phyloP scores from a whole-genome alignment of 2,888 invertebrate species.

The Hydrotaea cyrtoneurina region DNA sequence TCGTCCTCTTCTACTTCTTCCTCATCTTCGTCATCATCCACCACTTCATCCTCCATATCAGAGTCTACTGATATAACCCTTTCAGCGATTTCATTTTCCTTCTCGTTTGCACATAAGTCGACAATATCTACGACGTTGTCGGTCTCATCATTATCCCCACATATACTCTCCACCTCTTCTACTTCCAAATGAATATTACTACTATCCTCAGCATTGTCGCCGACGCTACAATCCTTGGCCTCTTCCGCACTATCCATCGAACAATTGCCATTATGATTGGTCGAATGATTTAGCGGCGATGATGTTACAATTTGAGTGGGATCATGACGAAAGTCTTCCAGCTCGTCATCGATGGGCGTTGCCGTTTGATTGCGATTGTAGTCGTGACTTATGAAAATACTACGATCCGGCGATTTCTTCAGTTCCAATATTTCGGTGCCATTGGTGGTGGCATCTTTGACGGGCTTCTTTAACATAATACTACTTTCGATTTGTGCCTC shows the following conservation, averaged over 20 bases:
- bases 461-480: constrained; percentile 70
- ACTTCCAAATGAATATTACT: neutral
- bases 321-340: constrained; percentile 71
- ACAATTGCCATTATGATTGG: constrained; percentile 52
- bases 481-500: constrained; percentile 76
- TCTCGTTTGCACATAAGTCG: constrained; percentile 23
- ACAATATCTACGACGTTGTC: neutral
- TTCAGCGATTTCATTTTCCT: neutral
- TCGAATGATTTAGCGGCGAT: constrained; percentile 24
- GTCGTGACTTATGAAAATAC: constrained; percentile 56
- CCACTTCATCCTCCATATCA: constrained; percentile 29
- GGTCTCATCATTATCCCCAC: neutral
- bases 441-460: constrained; percentile 51
- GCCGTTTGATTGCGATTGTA: constrained; percentile 53
- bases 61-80: neutral
- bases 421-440: constrained; percentile 58
- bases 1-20: constrained; percentile 58
- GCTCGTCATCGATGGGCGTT: constrained; percentile 70
- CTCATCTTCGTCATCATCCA: constrained; percentile 51
- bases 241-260: constrained; percentile 60
- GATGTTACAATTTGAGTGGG: constrained; percentile 53
- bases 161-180: constrained; percentile 34
- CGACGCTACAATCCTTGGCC: constrained; percentile 41
- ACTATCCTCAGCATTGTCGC: neutral
- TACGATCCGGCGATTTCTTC: constrained; percentile 48